phyloP scores from a whole-genome alignment of 2,113 vertebrate genomes.

The Corydoras sp. region DNA sequence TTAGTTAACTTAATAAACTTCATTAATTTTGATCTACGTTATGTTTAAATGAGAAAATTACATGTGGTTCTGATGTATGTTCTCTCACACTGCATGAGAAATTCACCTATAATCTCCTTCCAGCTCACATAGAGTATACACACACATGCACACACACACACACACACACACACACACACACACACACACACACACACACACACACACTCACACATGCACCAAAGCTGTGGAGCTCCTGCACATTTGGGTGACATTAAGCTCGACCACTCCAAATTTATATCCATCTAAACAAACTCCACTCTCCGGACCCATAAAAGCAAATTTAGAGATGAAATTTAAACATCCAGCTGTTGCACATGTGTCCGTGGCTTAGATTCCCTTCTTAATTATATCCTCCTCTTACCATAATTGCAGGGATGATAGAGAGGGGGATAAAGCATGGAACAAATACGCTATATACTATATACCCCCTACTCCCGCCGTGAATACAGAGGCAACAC shows the following conservation, averaged over 20 bases:
- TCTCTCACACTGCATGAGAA: neutral
- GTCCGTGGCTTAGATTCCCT: constrained; percentile 22
- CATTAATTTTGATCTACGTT: too few relatives aligned
- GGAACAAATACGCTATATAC: constrained; percentile 10
- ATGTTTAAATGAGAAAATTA: too few relatives aligned
- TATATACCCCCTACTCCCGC: constrained; percentile 5
- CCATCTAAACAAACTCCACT: constrained; percentile 36
- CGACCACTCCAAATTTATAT: constrained; percentile 12
- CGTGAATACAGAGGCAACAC: neutral
- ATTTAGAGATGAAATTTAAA: constrained; percentile 35
- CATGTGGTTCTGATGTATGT: neutral
- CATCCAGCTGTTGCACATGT: constrained; percentile 39
- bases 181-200: too few relatives aligned
- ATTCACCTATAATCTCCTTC: neutral
- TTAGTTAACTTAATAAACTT: too few relatives aligned
- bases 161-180: too few relatives aligned
- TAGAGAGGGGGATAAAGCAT: constrained; percentile 26
- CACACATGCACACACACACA: neutral
- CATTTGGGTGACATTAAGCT: constrained; percentile 27
- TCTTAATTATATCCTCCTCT: constrained; percentile 29
- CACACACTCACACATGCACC: neutral
- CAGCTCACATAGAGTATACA: too few relatives aligned
- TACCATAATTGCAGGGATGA: constrained; percentile 42
- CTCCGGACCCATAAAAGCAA: constrained; percentile 26
- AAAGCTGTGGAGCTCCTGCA: constrained; percentile 16